These are phyloP conservation scores for Capitella teleta DNA, from an alignment of 1,140 invertebrate species.

Conservation along the genomic window DNA sequence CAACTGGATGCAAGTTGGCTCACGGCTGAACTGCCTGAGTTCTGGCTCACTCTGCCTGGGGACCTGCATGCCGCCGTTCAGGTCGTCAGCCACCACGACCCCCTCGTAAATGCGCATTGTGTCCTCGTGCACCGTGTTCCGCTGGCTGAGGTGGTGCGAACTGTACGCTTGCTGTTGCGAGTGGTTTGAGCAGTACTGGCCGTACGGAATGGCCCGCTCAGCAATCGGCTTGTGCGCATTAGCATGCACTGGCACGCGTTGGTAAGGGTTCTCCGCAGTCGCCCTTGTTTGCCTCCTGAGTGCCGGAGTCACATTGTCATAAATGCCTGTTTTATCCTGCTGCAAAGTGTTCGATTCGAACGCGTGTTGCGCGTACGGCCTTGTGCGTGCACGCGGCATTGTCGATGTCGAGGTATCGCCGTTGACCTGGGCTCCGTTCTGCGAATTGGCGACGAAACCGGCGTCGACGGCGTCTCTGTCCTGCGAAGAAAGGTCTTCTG, in stretches of 20 bases:
- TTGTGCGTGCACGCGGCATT: background rate
- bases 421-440: background rate
- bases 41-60: background rate
- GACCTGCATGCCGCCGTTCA: background rate
- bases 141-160: background rate
- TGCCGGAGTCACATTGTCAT: background rate
- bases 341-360: background rate
- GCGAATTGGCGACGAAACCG: slow-evolving; percentile 1
- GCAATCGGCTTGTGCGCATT: slow-evolving; percentile 8
- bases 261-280: slow-evolving; percentile 27
- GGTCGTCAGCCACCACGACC: background rate
- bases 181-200: slow-evolving; percentile 1
- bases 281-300: slow-evolving; percentile 19
- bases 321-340: background rate
- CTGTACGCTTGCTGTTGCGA: too few species aligned
- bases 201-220: slow-evolving; percentile 4
- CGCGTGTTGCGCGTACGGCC: background rate
- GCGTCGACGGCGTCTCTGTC: slow-evolving; percentile 2
- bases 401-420: background rate
- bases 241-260: slow-evolving; percentile 1
- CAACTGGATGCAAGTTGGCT: slow-evolving; percentile 6
- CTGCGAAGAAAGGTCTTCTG: slow-evolving; percentile 42
- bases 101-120: background rate
- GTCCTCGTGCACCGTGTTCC: background rate
- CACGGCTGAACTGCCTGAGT: slow-evolving; percentile 10